Evolutionary conservation across 2,113 vertebrate species (phyloP).

Genomic region (human (Homo sapiens)): DNA sequence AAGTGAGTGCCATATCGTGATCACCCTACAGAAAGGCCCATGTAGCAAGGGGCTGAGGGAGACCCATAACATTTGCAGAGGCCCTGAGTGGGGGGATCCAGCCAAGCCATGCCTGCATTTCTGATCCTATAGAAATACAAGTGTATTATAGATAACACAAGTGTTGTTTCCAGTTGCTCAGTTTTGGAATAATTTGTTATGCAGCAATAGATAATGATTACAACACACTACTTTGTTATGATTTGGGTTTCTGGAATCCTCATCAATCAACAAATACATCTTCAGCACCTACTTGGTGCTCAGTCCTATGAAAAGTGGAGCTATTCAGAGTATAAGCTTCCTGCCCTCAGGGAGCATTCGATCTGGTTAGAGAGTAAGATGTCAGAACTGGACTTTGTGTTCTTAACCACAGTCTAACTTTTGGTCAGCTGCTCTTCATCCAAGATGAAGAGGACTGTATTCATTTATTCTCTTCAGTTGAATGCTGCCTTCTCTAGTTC

Average conservation of each 20-base stretch:
- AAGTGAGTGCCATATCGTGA: fast-evolving
- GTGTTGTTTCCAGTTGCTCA: no score
- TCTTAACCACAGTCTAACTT: neutral
- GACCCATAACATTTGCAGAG: neutral
- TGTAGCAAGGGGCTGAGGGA: fast-evolving
- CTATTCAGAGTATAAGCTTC: fast-evolving
- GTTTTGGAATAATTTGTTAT: neutral
- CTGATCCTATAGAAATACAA: neutral
- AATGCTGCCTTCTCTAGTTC: fast-evolving
- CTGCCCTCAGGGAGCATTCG: fast-evolving
- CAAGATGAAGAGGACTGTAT: neutral
- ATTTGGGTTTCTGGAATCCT: neutral
- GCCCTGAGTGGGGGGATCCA: neutral
- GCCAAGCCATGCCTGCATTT: neutral
- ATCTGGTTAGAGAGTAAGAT: neutral
- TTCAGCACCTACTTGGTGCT: neutral
- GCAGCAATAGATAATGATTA: fast-evolving
- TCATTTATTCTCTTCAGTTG: no score
- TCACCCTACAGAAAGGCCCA: fast-evolving
- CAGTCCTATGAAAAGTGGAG: neutral
- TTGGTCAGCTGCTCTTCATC: neutral
- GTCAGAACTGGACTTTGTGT: fast-evolving
- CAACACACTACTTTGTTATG: fast-evolving
- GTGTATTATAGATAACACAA: no score
- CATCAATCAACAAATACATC: neutral